These are phyloP conservation scores for Myopa testacea DNA, from an alignment of 2,888 invertebrate species.

Conservation along the genomic window DNA sequence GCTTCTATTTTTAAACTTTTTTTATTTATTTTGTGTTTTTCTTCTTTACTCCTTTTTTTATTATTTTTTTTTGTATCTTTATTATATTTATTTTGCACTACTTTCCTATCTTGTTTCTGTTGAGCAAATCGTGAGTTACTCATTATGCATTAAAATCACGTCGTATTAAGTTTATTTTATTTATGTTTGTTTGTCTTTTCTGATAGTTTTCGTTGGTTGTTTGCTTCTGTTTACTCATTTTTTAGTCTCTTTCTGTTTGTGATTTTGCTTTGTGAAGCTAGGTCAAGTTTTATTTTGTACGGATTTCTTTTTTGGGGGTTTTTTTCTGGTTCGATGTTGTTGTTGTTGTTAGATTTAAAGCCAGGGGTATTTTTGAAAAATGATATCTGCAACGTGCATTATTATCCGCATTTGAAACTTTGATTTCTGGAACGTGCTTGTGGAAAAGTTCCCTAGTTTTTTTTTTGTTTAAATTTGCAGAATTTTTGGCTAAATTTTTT, in stretches of 20 bases:
- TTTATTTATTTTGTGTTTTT: too few relatives aligned
- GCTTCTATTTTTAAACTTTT: too few relatives aligned
- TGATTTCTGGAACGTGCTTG: neutral
- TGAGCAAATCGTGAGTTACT: neutral
- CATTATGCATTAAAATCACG: slow-evolving; percentile 2
- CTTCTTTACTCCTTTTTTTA: too few relatives aligned
- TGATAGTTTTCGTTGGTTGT: too few relatives aligned
- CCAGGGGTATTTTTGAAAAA: neutral
- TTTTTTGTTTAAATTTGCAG: too few relatives aligned
- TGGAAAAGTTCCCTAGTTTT: neutral
- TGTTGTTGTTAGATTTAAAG: too few relatives aligned
- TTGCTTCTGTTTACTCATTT: too few relatives aligned
- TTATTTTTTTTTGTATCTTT: too few relatives aligned
- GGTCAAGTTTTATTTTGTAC: neutral
- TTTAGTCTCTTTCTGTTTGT: too few relatives aligned
- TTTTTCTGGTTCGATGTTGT: neutral
- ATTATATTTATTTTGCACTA: too few relatives aligned
- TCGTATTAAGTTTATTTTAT: neutral
- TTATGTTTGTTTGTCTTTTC: neutral
- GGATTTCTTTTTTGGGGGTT: neutral
- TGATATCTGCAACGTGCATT: slow-evolving; percentile 3
- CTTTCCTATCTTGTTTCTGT: neutral
- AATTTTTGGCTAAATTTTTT: too few relatives aligned
- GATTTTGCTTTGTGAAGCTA: neutral
- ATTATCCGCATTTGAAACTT: neutral